Evolutionary conservation across 2,113 vertebrate species (phyloP), one percentile per base, ranked within the genome.

Genomic region (Platichthys flesus): DNA sequence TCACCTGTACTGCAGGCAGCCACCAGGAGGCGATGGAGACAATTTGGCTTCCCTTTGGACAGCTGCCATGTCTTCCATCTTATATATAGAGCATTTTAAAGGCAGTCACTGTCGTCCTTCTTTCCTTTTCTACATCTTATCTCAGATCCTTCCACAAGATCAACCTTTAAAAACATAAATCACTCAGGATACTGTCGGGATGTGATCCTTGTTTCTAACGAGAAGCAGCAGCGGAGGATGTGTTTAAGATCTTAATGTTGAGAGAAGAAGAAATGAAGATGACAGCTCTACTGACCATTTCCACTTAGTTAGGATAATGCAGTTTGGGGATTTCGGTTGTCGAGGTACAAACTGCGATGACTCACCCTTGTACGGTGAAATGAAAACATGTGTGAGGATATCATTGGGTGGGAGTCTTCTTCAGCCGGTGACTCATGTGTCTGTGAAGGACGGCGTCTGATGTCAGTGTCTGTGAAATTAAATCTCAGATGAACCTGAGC

Each of bases 391-490:
- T 3, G 52, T 9, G 12, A 59, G 42, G 31, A 24, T 18, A 59
- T 66, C 15, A 35, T 16, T 2, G 4, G 3, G 57, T 70, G 8
- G 28, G 57, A 57, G 37, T 23, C n/a, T 51, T 51, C 21, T 70
- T 47, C 61, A 71, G 49, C 55, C 35, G 37, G 64, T 66, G 68
- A 76, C 45, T 75, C 60, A 49, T 63, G 45, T 47, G 49, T 47
- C 49, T 20, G 12, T 73, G 58, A 76, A 26, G 52, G 79, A 67
- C 57, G 42, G 47, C 54, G 37, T 59, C 21, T 49, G 26, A 13
- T 64, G 4, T 31, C 12, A 47, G 0, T 5, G 12, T 9, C 21
- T 23, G 21, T 24, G 58, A 37, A 68, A 21, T 56, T 28, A 45
- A 79, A 59, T 16, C 28, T 64, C 58, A 42, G 35, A 47, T 40